Conservation (phyloP, 2,113 vertebrate genomes). For the Amphiprion percula region DNA sequence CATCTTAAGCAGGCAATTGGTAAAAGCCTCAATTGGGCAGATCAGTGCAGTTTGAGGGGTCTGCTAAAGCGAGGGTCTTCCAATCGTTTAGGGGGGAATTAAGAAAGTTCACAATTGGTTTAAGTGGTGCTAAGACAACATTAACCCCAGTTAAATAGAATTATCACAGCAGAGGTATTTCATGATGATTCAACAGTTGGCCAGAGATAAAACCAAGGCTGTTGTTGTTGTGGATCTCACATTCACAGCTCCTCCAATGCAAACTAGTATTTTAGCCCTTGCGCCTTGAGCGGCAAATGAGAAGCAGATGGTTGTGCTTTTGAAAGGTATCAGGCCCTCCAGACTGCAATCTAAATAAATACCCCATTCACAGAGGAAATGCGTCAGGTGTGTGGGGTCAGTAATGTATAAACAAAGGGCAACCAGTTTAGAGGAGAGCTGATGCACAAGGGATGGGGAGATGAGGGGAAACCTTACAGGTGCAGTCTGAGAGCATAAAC, state of each 20-base stretch:
- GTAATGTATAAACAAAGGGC: conserved; percentile 53
- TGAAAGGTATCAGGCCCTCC: conserved; percentile 71
- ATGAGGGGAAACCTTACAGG: conserved; percentile 18
- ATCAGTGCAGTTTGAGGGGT: conserved; percentile 48
- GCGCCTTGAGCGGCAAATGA: conserved; percentile 74
- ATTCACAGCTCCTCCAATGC: conserved; percentile 64
- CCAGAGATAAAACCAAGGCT: conserved; percentile 60
- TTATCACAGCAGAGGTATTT: conserved; percentile 69
- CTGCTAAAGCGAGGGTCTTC: conserved; percentile 53
- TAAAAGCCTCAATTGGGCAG: conserved; percentile 67
- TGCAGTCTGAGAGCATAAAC: conserved; percentile 29
- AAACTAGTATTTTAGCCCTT: conserved; percentile 62
- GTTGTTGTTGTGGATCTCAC: conserved; percentile 70
- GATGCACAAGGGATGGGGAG: conserved; percentile 4
- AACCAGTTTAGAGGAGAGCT: conserved; percentile 23
- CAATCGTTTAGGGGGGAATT: conserved; percentile 75
- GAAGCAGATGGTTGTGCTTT: conserved; percentile 82
- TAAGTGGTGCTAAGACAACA: conserved; percentile 62
- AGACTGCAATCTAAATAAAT: conserved; percentile 83
- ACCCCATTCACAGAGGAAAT: conserved; percentile 66
- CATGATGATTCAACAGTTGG: conserved; percentile 57
- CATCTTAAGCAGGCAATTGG: conserved; percentile 64
- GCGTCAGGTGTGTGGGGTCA: conserved; percentile 78
- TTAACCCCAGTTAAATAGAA: conserved; percentile 50
- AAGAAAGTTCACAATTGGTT: conserved; percentile 70